phyloP scores from a whole-genome alignment of 53 echinoderm and acorn worm species.

The Pentamera pediparva region DNA sequence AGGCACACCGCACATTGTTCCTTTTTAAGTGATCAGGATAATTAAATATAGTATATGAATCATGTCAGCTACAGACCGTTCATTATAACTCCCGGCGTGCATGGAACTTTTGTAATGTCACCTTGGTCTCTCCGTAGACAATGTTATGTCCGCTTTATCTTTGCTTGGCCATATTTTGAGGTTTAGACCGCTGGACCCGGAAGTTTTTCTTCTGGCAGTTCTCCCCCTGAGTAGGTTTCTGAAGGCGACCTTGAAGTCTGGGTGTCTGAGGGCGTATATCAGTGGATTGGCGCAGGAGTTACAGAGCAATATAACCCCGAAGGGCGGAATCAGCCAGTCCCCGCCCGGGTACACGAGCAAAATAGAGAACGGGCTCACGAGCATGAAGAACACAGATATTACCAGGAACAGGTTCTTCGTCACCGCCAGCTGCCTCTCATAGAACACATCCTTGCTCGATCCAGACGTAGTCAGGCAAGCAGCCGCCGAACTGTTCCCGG shows the following conservation, averaged over 20 bases:
- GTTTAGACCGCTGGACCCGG: no score
- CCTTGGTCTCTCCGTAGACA: no score
- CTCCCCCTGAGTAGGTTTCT: constrained; percentile 37
- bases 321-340: constrained; percentile 53
- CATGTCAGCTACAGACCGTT: no score
- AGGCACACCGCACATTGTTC: no score
- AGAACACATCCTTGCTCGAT: constrained; percentile 25
- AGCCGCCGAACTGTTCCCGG: not conserved
- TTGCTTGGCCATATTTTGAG: no score
- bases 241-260: constrained; percentile 58
- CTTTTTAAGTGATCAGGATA: no score
- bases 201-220: no score
- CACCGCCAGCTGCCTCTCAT: constrained; percentile 71
- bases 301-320: constrained; percentile 55
- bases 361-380: constrained; percentile 63
- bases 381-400: constrained; percentile 58
- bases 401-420: constrained; percentile 80
- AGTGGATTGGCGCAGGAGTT: constrained; percentile 82
- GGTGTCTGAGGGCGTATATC: constrained; percentile 69
- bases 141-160: no score
- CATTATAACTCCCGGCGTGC: no score
- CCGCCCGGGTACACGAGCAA: constrained; percentile 67
- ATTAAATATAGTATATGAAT: no score
- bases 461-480: constrained; percentile 24
- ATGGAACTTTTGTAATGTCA: no score